Evolutionary conservation across 1,140 invertebrate species (phyloP).

Genomic region (Pseudomyrmex cubaensis): DNA sequence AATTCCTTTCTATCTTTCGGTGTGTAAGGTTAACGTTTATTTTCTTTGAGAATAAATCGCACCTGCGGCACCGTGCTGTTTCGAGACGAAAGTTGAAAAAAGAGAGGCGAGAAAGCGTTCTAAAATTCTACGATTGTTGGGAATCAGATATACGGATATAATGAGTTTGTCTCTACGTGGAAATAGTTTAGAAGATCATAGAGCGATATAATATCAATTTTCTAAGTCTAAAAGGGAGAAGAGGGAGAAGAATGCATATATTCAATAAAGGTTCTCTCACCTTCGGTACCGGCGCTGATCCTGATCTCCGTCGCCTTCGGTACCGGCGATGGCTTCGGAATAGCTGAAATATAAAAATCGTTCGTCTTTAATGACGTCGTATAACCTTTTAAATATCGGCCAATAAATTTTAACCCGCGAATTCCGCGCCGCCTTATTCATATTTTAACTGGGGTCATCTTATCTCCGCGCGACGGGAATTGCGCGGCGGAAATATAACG

Average conservation of each 20-base stretch:
- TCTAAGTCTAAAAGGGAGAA: neutral
- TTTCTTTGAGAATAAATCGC: conserved; percentile 2
- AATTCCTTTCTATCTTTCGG: neutral
- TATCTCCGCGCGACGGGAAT: conserved; percentile 37
- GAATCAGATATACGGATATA: conserved; percentile 54
- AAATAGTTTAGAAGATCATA: conserved; percentile 37
- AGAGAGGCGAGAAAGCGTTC: neutral
- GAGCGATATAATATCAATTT: conserved; percentile 60
- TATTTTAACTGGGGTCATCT: conserved; percentile 55
- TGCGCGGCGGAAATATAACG: conserved; percentile 3
- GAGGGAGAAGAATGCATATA: conserved; percentile 22
- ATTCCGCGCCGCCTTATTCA: conserved; percentile 41
- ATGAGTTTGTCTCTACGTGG: conserved; percentile 40
- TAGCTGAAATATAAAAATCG: conserved; percentile 86
- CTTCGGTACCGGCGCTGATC: conserved; percentile 88
- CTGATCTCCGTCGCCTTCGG: conserved; percentile 89
- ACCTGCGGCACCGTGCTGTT: conserved; percentile 1
- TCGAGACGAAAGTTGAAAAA: neutral
- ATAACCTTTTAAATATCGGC: conserved; percentile 55
- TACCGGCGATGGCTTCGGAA: conserved; percentile 88
- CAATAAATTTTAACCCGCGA: conserved; percentile 40
- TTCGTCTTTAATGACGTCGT: conserved; percentile 45
- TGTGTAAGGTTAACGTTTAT: neutral
- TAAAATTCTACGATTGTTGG: conserved; percentile 26
- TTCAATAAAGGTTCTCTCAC: conserved; percentile 82